phyloP scores from a whole-genome alignment of 2,113 vertebrate species.

The Bombycilla garrulus region DNA sequence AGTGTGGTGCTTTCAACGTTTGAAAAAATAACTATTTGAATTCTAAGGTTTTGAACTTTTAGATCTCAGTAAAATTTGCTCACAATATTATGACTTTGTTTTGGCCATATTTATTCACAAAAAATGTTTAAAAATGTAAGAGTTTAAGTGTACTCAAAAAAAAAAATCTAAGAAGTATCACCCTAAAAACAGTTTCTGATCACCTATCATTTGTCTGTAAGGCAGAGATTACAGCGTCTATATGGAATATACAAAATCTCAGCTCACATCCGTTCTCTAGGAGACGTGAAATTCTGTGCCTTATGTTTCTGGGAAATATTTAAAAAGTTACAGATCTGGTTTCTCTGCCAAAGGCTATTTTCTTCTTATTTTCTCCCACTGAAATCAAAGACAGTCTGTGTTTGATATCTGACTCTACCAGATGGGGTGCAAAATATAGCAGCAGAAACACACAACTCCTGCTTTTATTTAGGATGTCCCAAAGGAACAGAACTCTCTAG shows the following conservation, averaged over 20 bases:
- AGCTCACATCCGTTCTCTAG: background rate
- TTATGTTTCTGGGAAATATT: background rate
- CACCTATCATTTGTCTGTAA: background rate
- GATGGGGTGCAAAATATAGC: background rate
- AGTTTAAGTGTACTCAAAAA: background rate
- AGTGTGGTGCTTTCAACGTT: background rate
- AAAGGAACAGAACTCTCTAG: background rate
- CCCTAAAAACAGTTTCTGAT: background rate
- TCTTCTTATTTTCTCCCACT: background rate
- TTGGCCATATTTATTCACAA: background rate
- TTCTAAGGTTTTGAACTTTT: background rate
- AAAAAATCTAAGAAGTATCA: background rate
- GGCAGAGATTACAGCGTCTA: background rate
- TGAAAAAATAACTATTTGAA: background rate
- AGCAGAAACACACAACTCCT: background rate
- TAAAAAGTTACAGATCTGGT: background rate
- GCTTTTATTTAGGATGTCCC: background rate
- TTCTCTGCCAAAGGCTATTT: conserved; percentile 9
- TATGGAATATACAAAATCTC: background rate
- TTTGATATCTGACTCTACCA: background rate
- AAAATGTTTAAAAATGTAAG: background rate
- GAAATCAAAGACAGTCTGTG: background rate
- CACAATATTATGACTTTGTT: background rate
- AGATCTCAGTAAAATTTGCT: background rate
- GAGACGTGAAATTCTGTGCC: background rate